Percentiles rank a stretch among this genome's conserved stretches.
phyloP scores from a whole-genome alignment of 2,113 vertebrate species.

The Melanerpes aurifrons region DNA sequence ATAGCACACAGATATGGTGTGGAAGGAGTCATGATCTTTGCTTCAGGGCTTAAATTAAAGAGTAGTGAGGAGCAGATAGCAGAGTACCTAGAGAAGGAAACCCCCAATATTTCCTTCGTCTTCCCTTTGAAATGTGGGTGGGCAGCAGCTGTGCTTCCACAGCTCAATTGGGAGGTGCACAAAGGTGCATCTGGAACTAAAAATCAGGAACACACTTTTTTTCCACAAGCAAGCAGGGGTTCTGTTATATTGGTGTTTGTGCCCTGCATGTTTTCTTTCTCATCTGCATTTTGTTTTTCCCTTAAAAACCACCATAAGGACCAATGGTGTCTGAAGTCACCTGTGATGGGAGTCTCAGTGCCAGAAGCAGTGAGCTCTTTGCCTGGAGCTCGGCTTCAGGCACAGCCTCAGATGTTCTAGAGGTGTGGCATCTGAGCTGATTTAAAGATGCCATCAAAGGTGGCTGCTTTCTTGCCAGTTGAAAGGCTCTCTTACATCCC shows the following conservation, averaged over 20 bases:
- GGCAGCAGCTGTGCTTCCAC: not conserved
- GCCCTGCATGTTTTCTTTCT: accelerated
- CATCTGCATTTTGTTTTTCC: accelerated
- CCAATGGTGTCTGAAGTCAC: accelerated
- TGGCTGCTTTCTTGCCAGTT: not conserved
- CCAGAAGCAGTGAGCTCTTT: not conserved
- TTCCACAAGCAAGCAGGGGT: not conserved
- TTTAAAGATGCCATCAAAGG: not conserved
- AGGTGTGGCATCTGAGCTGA: not conserved
- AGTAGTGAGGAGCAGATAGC: not conserved
- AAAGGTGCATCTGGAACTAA: not conserved
- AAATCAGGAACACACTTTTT: not conserved
- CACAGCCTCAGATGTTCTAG: accelerated
- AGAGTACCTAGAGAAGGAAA: not conserved
- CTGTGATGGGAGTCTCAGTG: accelerated
- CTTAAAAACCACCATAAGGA: not conserved
- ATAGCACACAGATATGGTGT: accelerated
- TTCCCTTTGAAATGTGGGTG: not conserved
- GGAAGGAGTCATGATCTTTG: accelerated
- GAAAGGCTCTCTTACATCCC: not conserved
- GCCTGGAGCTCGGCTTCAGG: not conserved
- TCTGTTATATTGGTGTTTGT: not conserved
- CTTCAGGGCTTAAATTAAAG: not conserved
- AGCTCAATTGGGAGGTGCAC: accelerated
- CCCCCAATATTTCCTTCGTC: accelerated